A percentile compares a stretch with the other conserved stretches of the same genome.
These are phyloP conservation scores for Leptopilina drosophilae DNA, from an alignment of 2,888 invertebrate species.

Conservation along the genomic window DNA sequence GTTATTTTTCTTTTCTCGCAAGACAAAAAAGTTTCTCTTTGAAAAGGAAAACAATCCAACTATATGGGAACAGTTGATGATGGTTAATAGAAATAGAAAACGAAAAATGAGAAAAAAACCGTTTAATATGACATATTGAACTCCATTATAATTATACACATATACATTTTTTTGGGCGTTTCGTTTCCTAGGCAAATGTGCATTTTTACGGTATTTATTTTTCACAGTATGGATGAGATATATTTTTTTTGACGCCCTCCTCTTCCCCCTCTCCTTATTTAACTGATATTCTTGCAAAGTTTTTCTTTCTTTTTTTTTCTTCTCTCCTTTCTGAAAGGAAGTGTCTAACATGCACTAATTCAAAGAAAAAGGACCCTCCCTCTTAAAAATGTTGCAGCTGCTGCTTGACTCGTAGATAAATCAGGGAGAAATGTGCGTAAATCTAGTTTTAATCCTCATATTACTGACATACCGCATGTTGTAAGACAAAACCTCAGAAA, in stretches of 20 bases:
- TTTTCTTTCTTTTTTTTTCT: not conserved
- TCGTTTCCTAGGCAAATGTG: not conserved
- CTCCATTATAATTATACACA: not conserved
- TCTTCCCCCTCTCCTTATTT: not conserved
- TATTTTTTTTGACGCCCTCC: not conserved
- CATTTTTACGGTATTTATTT: not conserved
- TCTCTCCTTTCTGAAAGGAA: not conserved
- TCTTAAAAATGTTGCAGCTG: constrained; percentile 6
- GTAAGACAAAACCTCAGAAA: no score
- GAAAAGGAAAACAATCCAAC: no score
- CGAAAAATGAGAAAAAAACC: not conserved
- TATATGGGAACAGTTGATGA: no score
- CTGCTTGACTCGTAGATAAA: not conserved
- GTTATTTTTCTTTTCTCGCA: no score
- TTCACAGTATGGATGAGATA: not conserved
- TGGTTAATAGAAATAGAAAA: no score
- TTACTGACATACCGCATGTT: not conserved
- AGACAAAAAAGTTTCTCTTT: no score
- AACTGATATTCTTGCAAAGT: constrained; percentile 26
- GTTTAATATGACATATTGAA: not conserved
- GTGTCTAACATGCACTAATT: not conserved
- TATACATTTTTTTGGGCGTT: constrained; percentile 1
- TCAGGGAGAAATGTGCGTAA: not conserved
- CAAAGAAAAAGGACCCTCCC: constrained; percentile 32
- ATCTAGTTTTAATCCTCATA: not conserved